A percentile compares a stretch with the other conserved stretches of the same genome.
phyloP scores from a whole-genome alignment of 2,113 vertebrate genomes.

The Rhinoderma darwinii region DNA sequence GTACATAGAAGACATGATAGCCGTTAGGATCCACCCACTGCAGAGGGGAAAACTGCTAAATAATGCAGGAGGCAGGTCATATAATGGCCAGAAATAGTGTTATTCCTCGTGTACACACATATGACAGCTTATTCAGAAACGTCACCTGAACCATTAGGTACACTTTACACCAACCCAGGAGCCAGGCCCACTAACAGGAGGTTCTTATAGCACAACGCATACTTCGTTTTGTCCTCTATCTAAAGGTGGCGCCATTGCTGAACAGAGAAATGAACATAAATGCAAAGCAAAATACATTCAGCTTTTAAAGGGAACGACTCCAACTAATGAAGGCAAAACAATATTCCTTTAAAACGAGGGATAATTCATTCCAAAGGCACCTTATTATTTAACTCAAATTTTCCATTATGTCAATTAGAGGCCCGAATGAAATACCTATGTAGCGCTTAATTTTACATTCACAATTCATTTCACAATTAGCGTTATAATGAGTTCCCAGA shows the following conservation, averaged over 20 bases:
- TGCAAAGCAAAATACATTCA: neutral
- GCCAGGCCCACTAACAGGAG: no score
- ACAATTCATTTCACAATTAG: conserved; percentile 43
- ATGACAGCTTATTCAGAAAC: no score
- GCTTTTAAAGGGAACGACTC: neutral
- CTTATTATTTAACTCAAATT: conserved; percentile 21
- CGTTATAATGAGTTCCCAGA: conserved; percentile 45
- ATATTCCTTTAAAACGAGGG: neutral
- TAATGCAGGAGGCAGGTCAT: no score
- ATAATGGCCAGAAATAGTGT: no score
- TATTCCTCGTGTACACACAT: no score
- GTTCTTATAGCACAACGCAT: neutral
- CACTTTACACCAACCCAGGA: no score
- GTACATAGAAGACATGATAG: no score
- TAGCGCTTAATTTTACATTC: conserved; percentile 20
- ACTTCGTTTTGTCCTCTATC: neutral
- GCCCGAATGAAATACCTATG: conserved; percentile 22
- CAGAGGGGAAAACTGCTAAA: no score
- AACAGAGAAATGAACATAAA: neutral
- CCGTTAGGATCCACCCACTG: no score
- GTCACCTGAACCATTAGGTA: no score
- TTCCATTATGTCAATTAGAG: conserved; percentile 31
- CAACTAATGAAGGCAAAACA: neutral
- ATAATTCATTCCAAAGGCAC: conserved; percentile 23
- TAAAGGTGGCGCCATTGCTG: neutral